phyloP scores from a whole-genome alignment of 2,797 vertebrate species.

The Oryzias sinensis region DNA sequence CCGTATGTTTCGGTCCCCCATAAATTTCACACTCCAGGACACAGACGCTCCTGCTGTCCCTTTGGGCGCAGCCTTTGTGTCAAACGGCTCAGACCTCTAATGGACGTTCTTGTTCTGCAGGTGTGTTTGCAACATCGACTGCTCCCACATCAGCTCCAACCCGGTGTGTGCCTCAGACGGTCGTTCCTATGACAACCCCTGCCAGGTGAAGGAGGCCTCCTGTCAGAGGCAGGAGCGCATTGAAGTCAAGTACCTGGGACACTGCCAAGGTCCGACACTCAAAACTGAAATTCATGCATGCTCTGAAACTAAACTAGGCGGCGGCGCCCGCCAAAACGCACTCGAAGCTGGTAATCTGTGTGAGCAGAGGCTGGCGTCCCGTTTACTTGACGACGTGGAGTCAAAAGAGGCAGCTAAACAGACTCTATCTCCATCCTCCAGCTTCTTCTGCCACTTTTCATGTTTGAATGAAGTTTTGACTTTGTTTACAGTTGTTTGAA shows the following conservation, averaged over 20 bases:
- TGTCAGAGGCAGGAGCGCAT: conserved; percentile 99
- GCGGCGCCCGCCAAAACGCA: conserved; percentile 4
- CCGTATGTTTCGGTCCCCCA: conserved; percentile 39
- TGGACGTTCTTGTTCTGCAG: conserved; percentile 68
- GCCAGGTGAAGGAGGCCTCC: conserved; percentile 99
- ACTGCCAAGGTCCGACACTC: conserved; percentile 92
- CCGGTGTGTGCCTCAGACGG: conserved; percentile 98
- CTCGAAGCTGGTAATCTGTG: too few species aligned
- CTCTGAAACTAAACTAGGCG: conserved; percentile 6
- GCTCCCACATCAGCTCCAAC: conserved; percentile 98
- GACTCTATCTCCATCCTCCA: conserved; percentile 19
- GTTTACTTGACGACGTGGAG: conserved; percentile 20
- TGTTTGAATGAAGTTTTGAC: conserved; percentile 27
- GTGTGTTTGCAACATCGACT: conserved; percentile 99
- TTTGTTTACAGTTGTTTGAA: conserved; percentile 15
- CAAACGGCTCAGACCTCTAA: background rate
- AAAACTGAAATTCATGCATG: conserved; percentile 1
- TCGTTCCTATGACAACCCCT: conserved; percentile 98
- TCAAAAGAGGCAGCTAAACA: conserved; percentile 28
- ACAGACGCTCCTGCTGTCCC: conserved; percentile 20
- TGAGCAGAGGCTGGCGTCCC: conserved; percentile 15
- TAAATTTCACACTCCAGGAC: conserved; percentile 13
- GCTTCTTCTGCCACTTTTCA: conserved; percentile 25
- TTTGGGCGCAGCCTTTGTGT: conserved; percentile 7
- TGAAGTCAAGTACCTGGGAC: conserved; percentile 98